These are phyloP conservation scores for Chromoteleia sp. DNA, from an alignment of 2,888 invertebrate species.

Conservation along the genomic window DNA sequence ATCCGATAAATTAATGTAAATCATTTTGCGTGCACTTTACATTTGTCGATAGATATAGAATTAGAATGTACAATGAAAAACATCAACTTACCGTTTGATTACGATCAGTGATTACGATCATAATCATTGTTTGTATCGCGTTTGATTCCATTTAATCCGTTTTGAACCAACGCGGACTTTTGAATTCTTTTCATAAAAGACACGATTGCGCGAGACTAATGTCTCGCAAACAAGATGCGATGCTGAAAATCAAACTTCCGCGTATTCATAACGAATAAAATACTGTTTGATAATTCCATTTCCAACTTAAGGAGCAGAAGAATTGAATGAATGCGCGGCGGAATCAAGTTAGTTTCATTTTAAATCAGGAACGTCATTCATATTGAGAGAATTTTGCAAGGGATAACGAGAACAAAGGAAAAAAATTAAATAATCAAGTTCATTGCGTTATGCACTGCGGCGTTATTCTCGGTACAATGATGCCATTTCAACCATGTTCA, in stretches of 20 bases:
- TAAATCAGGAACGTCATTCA: constrained; percentile 50
- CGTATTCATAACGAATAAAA: constrained; percentile 19
- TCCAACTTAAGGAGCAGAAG: constrained; percentile 30
- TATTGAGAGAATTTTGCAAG: constrained; percentile 28
- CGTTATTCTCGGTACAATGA: constrained; percentile 35
- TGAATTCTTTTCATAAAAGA: no score
- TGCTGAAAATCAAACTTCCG: constrained; percentile 15
- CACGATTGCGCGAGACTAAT: background rate
- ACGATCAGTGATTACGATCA: no score
- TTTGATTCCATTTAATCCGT: no score
- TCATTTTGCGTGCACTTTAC: no score
- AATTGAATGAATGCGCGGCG: constrained; percentile 35
- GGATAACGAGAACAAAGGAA: constrained; percentile 23
- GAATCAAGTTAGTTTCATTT: constrained; percentile 44
- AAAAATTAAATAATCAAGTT: constrained; percentile 57
- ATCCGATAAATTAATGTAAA: no score
- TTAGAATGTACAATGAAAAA: no score
- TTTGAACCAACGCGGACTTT: no score
- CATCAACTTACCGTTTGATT: no score
- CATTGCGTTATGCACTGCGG: constrained; percentile 34
- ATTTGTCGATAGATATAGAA: no score
- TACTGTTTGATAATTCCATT: constrained; percentile 29
- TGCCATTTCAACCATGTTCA: constrained; percentile 48
- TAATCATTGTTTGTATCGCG: no score
- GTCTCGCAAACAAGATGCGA: constrained; percentile 8